Base-by-base conservation (phyloP, 1,140 invertebrate genomes). In the Drosophila sp. region DNA sequence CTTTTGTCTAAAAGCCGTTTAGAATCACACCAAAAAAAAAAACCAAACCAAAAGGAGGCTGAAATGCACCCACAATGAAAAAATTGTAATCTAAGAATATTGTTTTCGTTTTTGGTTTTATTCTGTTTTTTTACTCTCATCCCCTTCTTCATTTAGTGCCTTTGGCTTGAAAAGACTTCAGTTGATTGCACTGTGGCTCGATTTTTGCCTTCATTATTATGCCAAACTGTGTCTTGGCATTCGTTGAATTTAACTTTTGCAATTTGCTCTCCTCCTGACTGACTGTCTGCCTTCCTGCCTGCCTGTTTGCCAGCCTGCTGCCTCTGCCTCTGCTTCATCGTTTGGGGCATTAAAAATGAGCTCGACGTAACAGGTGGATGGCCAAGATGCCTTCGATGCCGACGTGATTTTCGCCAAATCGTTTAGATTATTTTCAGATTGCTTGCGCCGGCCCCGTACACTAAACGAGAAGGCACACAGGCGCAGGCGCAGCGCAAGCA, bases 361-460 rank as follows among this genome's bases (percentile, higher is more conserved):
- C 84, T 89, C 80, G 61, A 66, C 70, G 84, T 89, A 89, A 89
- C 84, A 89, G 84, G 84, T 89, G 84, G 84, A 89, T 89, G 84
- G 79, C 83, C 23, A 67, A 61, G 58, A 55, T 66, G 63, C 58
- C 44, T 50, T 50, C 62, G 76, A 69, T 69, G 79, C 66, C 72
- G 82, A 89, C 84, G 84, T 89, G 84, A 89, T 89, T 89, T 89
- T 89, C 71, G 80, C 84, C 85, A 89, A 89, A 89, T 89, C 84
- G 84, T 89, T 89, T 89, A 89, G 84, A 89, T 89, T 89, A 89
- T 89, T 89, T 89, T 76, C 66, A 89, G 84, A 89, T 87, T 87
- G 84, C 84, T 89, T 89, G 84, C 84, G 84, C 84, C 84, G 82
- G 81, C 73, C 73, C 35, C 35, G 2, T 38, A 10, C 23, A 27